A percentile compares a stretch with the other conserved stretches of the same genome.
These are phyloP conservation scores for Blastobasis lacticolella DNA, from an alignment of 2,888 invertebrate genomes.

Conservation along the genomic window DNA sequence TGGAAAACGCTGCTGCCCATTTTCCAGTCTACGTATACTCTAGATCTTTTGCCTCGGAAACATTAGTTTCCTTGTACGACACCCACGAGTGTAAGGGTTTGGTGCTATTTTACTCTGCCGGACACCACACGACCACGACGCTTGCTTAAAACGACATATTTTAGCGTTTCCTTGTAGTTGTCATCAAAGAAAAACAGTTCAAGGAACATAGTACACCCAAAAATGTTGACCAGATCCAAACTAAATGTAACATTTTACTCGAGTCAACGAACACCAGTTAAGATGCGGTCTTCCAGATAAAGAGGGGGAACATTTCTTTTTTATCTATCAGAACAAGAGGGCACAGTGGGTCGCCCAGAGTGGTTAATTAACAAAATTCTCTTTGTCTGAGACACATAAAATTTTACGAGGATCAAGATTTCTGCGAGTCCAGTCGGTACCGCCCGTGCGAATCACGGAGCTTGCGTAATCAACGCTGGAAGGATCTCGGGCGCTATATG, in stretches of 20 bases:
- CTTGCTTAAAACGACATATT: no score
- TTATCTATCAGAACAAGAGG: constrained; percentile 58
- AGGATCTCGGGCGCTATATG: neutral
- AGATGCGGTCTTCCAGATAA: constrained; percentile 48
- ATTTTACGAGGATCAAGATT: constrained; percentile 72
- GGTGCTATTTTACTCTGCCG: no score
- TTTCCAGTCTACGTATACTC: no score
- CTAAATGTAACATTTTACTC: neutral
- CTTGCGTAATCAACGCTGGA: constrained; percentile 5
- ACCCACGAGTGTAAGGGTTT: no score
- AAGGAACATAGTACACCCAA: no score
- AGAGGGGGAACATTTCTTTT: constrained; percentile 31
- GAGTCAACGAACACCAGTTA: constrained; percentile 27
- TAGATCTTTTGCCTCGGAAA: no score
- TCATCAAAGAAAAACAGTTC: no score
- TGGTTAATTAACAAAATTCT: constrained; percentile 72
- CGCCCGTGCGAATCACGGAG: constrained; percentile 30
- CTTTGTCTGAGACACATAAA: constrained; percentile 71
- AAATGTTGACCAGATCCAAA: no score
- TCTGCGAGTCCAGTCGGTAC: constrained; percentile 37
- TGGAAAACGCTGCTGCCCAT: no score
- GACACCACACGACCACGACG: no score
- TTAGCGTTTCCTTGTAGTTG: no score
- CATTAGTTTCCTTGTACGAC: no score
- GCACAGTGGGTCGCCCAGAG: constrained; percentile 40